A percentile compares a stretch with the other conserved stretches of the same genome.
Evolutionary conservation across 2,888 invertebrate genomes (phyloP).

Genomic region (Allacma fusca): DNA sequence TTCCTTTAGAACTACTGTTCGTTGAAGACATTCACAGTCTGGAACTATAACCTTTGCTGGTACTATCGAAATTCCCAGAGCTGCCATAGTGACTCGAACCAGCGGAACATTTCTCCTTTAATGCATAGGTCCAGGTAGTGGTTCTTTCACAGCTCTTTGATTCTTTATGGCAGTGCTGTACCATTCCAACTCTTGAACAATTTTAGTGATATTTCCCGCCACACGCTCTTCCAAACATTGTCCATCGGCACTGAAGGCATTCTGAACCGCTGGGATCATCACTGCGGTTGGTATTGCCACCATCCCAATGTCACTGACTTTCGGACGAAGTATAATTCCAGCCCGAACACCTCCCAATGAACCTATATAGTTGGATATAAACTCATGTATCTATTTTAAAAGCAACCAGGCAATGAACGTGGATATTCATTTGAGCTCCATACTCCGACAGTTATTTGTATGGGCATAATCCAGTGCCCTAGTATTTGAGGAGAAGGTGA

Average conservation of each 20-base stretch:
- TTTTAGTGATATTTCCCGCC: conserved; percentile 51
- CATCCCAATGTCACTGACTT: conserved; percentile 60
- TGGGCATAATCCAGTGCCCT: not conserved
- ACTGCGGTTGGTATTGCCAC: conserved; percentile 51
- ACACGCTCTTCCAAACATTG: conserved; percentile 49
- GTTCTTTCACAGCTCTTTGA: conserved; percentile 48
- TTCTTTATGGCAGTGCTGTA: conserved; percentile 64
- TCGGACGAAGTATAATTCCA: conserved; percentile 56
- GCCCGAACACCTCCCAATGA: conserved; percentile 60
- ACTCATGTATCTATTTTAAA: no score
- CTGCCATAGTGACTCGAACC: not conserved
- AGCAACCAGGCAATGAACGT: no score
- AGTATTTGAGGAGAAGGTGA: not conserved
- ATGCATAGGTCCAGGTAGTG: conserved; percentile 33
- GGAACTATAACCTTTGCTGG: no score
- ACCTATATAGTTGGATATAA: no score
- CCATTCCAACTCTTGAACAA: conserved; percentile 65
- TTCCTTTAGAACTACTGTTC: no score
- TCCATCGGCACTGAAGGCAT: conserved; percentile 53
- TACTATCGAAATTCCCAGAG: no score
- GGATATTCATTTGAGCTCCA: no score
- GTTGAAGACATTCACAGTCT: no score
- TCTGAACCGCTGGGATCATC: conserved; percentile 48
- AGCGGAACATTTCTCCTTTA: not conserved
- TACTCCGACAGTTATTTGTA: no score